Conservation (phyloP, 2,888 invertebrate genomes). For the Lomographa bimaculata region DNA sequence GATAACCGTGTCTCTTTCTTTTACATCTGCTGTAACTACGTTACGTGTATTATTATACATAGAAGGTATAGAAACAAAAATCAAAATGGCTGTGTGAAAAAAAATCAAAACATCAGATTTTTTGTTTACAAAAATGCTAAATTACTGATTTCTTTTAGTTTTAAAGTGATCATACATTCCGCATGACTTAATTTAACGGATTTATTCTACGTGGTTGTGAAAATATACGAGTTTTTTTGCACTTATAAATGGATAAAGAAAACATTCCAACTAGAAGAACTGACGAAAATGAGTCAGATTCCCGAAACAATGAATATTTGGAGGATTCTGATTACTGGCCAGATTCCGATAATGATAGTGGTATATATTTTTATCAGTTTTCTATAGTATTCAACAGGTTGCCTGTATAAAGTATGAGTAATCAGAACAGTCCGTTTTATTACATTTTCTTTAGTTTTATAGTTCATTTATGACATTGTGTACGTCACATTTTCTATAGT, state of each 20-base stretch:
- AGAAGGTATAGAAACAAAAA: not conserved
- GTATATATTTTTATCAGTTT: slow-evolving; percentile 40
- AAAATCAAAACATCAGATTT: not conserved
- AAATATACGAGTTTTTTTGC: slow-evolving; percentile 17
- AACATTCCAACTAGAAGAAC: slow-evolving; percentile 59
- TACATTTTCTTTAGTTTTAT: too few relatives aligned
- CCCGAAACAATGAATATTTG: slow-evolving; percentile 50
- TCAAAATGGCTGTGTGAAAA: not conserved
- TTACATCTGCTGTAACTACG: too few relatives aligned
- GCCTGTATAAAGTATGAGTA: too few relatives aligned
- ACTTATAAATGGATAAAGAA: slow-evolving; percentile 62
- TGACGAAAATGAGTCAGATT: slow-evolving; percentile 52
- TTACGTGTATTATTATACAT: too few relatives aligned
- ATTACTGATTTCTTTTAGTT: too few relatives aligned
- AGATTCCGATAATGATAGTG: slow-evolving; percentile 62
- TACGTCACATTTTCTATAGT: too few relatives aligned
- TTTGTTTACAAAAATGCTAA: too few relatives aligned
- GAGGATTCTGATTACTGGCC: slow-evolving; percentile 72
- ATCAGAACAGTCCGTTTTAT: too few relatives aligned
- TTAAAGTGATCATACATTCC: slow-evolving; percentile 9
- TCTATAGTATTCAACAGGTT: too few relatives aligned
- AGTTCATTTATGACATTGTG: too few relatives aligned
- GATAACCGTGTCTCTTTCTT: too few relatives aligned
- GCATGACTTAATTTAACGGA: not conserved
- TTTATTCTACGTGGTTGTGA: slow-evolving; percentile 25